Conservation (phyloP, 2,113 vertebrate species). For the Tychaedon coryphoeus region DNA sequence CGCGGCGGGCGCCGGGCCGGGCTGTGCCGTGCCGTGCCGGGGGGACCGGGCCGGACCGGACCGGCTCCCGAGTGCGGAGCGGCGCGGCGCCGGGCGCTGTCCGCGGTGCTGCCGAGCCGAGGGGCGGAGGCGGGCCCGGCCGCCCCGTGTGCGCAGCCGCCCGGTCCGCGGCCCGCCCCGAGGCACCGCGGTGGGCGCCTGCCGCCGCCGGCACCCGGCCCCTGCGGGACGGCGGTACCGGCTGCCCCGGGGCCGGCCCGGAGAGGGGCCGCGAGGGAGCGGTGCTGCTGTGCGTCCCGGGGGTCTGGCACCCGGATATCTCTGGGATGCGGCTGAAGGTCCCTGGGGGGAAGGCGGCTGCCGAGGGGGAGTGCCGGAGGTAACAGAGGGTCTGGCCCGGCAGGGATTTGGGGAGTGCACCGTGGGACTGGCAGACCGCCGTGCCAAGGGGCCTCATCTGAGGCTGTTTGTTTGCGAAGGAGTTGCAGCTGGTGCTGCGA, state of each 20-base stretch:
- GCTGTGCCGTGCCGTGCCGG: too few species aligned
- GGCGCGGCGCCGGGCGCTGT: too few species aligned
- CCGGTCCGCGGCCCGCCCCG: not conserved
- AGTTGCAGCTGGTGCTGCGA: not conserved
- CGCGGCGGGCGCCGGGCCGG: too few species aligned
- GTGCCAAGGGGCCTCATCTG: not conserved
- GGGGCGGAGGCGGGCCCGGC: not conserved
- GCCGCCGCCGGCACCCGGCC: not conserved
- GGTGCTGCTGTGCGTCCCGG: not conserved
- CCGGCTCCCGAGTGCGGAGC: too few species aligned
- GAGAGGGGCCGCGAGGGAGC: not conserved
- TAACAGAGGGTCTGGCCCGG: too few species aligned
- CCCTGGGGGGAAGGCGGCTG: not conserved
- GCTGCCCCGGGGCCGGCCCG: not conserved
- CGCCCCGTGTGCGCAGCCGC: constrained; percentile 17
- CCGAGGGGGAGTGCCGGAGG: not conserved
- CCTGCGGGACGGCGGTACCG: not conserved
- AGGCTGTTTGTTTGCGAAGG: not conserved
- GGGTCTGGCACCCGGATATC: not conserved
- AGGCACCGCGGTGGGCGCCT: not conserved
- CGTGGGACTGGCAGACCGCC: not conserved
- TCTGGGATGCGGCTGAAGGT: not conserved
- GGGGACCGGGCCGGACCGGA: too few species aligned
- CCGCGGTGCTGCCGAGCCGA: too few species aligned
- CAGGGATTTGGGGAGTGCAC: not conserved